Evolutionary conservation across 2,113 vertebrate genomes (phyloP).

Genomic region (Sciurus niger): DNA sequence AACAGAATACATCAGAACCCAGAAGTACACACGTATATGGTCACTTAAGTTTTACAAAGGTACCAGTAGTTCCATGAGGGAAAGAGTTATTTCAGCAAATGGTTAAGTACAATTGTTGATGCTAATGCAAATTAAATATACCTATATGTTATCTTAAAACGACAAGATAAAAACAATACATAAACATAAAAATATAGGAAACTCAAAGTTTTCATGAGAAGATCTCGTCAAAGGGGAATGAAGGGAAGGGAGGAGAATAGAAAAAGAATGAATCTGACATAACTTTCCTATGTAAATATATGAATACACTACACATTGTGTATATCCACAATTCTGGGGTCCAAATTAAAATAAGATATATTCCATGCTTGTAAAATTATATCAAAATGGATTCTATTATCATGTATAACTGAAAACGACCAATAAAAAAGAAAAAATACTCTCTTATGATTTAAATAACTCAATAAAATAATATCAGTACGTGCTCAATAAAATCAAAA

Average conservation of each 20-base stretch:
- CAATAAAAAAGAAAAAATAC: no score
- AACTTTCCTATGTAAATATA: no score
- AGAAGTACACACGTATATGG: background rate
- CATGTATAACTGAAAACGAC: no score
- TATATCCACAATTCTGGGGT: no score
- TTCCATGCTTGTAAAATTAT: no score
- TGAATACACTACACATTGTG: no score
- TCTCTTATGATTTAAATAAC: background rate
- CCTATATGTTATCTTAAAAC: background rate
- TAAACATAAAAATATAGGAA: background rate
- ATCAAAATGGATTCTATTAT: no score
- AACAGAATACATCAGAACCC: background rate
- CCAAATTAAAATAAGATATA: no score
- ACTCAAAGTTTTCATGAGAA: background rate
- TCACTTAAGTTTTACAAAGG: background rate
- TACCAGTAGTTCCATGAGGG: background rate
- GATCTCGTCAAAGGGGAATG: background rate
- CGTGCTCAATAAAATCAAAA: background rate
- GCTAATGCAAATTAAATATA: background rate
- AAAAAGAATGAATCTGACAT: no score
- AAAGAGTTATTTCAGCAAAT: background rate
- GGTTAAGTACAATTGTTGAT: background rate
- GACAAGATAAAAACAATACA: background rate
- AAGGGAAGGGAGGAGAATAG: no score
- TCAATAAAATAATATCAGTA: background rate